Percentiles rank a stretch among this genome's conserved stretches.
Evolutionary conservation across 2,888 invertebrate species (phyloP).

Genomic region (Miltochrista miniata): DNA sequence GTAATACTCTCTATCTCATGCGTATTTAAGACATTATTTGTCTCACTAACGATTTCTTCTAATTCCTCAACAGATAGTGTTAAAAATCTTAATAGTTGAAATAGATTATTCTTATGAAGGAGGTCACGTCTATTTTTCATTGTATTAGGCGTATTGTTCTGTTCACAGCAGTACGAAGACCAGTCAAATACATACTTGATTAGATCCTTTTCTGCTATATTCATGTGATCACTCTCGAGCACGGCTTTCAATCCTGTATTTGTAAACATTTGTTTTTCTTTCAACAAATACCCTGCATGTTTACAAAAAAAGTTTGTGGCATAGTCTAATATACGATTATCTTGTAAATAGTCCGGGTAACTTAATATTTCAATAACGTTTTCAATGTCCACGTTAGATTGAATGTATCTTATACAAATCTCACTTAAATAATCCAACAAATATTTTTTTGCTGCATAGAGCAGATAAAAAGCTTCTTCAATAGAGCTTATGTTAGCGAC

Average conservation of each 20-base stretch:
- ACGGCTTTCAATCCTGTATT: constrained; percentile 74
- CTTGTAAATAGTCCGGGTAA: constrained; percentile 84
- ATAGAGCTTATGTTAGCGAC: constrained; percentile 79
- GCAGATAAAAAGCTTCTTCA: constrained; percentile 84
- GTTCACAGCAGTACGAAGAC: constrained; percentile 79
- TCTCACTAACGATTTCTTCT: constrained; percentile 56
- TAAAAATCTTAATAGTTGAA: constrained; percentile 73
- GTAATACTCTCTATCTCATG: constrained; percentile 51
- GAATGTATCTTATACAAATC: constrained; percentile 80
- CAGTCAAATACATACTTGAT: constrained; percentile 81
- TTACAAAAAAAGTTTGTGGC: constrained; percentile 82
- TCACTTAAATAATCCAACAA: constrained; percentile 80
- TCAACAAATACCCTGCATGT: constrained; percentile 80
- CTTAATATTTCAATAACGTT: constrained; percentile 85
- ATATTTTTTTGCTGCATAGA: constrained; percentile 87
- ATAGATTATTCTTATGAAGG: constrained; percentile 67
- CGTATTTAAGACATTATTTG: constrained; percentile 61
- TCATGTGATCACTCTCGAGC: constrained; percentile 76
- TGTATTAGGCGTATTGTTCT: constrained; percentile 61
- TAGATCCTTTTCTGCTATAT: constrained; percentile 79
- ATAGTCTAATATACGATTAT: constrained; percentile 75
- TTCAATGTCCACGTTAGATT: constrained; percentile 80
- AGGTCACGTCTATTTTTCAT: constrained; percentile 71
- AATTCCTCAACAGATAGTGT: constrained; percentile 65
- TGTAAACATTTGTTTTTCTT: constrained; percentile 68